Evolutionary conservation across 2,888 invertebrate genomes (phyloP), one percentile per base, ranked within the genome.

Genomic region (Marasmarcha lunaedactyla): DNA sequence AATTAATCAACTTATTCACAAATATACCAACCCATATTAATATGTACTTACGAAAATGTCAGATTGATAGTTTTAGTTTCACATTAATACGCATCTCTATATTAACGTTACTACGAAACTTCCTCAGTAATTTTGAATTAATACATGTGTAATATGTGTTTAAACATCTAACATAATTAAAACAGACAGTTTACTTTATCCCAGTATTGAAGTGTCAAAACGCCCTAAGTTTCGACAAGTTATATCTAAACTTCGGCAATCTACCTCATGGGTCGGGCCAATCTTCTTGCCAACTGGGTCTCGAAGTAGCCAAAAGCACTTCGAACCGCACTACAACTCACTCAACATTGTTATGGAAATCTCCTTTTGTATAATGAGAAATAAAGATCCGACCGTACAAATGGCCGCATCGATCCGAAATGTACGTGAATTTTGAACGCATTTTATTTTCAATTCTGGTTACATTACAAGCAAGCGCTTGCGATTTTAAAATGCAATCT

Each of bases 181-280:
- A 67, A 63, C 69, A 71, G 67, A 66, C 65, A 69, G 71, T 74
- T 70, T 73, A 79, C 72, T 71, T 77, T 74, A 76, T 77, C 73
- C 63, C 61, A 76, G 68, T 74, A 73, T 71, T 76, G 74, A 68
- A 72, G 69, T 67, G 67, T 74, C 77, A 78, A 77, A 79, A 77
- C 65, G 77, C 71, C 64, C 70, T 54, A 78, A 83, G 78, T 83
- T 81, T 63, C 51, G 64, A 60, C 62, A 66, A 78, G 77, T 74
- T 79, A 81, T 79, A 68, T 73, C 57, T 61, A 59, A 79, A 79
- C 72, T 81, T 81, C 58, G 48, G 65, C 72, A 71, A 78, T 79
- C 71, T 77, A 76, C 72, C 72, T 72, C 63, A 67, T 71, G 71
- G 72, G 72, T 71, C 62, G 70, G 61, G 63, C 68, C 73, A 67